Percentiles rank a stretch among this genome's conserved stretches.
Conservation (phyloP, 1,140 invertebrate species). For the Trissolcus basalis region DNA sequence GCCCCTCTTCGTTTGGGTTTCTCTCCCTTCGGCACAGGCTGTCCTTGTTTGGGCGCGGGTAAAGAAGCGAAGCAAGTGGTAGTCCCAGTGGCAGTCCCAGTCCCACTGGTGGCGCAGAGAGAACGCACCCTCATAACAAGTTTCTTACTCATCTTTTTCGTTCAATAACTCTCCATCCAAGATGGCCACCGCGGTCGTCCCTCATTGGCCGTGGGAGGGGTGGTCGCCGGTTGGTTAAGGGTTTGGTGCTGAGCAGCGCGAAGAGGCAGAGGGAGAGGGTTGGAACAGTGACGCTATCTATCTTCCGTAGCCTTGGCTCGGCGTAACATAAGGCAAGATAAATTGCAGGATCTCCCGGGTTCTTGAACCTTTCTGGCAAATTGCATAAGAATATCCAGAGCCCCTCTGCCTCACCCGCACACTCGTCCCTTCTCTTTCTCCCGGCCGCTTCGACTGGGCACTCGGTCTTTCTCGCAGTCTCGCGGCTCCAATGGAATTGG, state of each 20-base stretch:
- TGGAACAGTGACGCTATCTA: constrained; percentile 77
- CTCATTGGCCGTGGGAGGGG: constrained; percentile 77
- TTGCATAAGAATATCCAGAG: constrained; percentile 78
- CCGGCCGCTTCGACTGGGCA: too few species aligned
- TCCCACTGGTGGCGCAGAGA: constrained; percentile 62
- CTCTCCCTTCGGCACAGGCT: constrained; percentile 8
- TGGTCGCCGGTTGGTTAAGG: constrained; percentile 68
- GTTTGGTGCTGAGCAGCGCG: constrained; percentile 51
- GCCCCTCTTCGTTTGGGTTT: constrained; percentile 57
- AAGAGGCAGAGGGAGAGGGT: constrained; percentile 59
- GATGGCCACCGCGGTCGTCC: constrained; percentile 77
- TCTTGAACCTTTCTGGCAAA: constrained; percentile 78
- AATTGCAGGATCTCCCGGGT: constrained; percentile 77
- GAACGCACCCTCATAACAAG: constrained; percentile 77
- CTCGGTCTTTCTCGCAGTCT: constrained; percentile 60
- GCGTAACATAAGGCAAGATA: constrained; percentile 78
- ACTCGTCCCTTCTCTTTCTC: constrained; percentile 23
- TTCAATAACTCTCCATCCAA: constrained; percentile 78
- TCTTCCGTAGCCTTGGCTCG: constrained; percentile 77
- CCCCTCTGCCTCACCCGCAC: constrained; percentile 53
- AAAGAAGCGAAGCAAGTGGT: neutral
- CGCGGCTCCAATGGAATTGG: constrained; percentile 77
- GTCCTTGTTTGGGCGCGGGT: constrained; percentile 11
- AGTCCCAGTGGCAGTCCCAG: constrained; percentile 51
- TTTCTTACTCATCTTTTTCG: constrained; percentile 78